These are phyloP conservation scores for Geotrupes spiniger DNA, from an alignment of 2,888 invertebrate species.

Conservation along the genomic window DNA sequence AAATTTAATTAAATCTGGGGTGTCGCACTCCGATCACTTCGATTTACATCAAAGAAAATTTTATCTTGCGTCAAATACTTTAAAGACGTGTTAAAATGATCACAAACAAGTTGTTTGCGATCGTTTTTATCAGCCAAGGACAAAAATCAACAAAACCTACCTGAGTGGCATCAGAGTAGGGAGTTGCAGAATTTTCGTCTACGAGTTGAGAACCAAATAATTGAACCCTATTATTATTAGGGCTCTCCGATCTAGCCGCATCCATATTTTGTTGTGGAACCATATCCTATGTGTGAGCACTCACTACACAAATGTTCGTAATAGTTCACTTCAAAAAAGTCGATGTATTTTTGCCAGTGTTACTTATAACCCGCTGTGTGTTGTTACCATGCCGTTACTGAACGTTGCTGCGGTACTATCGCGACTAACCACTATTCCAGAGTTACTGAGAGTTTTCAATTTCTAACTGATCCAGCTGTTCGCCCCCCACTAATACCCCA, in stretches of 20 bases:
- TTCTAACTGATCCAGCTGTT: constrained; percentile 15
- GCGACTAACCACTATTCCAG: constrained; percentile 50
- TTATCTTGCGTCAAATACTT: no score
- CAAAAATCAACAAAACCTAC: constrained; percentile 57
- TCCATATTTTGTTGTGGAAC: constrained; percentile 69
- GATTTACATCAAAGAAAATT: no score
- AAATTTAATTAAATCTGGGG: no score
- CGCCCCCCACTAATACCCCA: constrained; percentile 12
- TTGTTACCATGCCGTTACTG: constrained; percentile 41
- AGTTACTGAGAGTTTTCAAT: constrained; percentile 16
- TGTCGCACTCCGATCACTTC: no score
- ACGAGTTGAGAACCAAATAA: constrained; percentile 89
- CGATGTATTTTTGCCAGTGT: constrained; percentile 37
- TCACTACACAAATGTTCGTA: constrained; percentile 16
- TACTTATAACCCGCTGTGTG: constrained; percentile 42
- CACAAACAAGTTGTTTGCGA: no score
- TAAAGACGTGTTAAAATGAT: no score
- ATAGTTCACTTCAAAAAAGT: constrained; percentile 39
- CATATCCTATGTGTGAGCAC: constrained; percentile 52
- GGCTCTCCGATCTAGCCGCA: constrained; percentile 44
- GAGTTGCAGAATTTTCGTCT: constrained; percentile 87
- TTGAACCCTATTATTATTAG: constrained; percentile 60
- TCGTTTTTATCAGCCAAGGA: no score
- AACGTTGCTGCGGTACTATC: constrained; percentile 51
- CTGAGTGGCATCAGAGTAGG: constrained; percentile 98